These are phyloP conservation scores for Parauchenoglanis punctatus DNA, from an alignment of 2,797 vertebrate species.

Conservation along the genomic window DNA sequence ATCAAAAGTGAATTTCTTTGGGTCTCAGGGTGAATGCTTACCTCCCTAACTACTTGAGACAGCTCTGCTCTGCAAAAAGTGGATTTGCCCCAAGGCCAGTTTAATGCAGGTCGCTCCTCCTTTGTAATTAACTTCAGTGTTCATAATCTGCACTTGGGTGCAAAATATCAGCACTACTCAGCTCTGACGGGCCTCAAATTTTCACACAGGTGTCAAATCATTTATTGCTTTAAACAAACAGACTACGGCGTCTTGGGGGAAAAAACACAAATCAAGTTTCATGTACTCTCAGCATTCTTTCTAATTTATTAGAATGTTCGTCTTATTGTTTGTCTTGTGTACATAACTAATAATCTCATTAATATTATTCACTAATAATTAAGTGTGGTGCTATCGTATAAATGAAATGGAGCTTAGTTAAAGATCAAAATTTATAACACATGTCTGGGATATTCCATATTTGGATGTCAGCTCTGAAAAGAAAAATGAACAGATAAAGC, in stretches of 20 bases:
- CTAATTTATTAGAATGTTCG: not conserved
- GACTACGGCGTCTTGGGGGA: not conserved
- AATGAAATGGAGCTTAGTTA: not conserved
- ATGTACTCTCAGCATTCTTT: not conserved
- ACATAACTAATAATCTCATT: not conserved
- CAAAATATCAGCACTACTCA: slow-evolving; percentile 45
- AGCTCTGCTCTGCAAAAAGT: slow-evolving; percentile 67
- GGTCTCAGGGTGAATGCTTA: slow-evolving; percentile 63
- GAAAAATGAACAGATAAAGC: not conserved
- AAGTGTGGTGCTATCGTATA: not conserved
- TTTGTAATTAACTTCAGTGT: slow-evolving; percentile 67
- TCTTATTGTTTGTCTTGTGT: not conserved
- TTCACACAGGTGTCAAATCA: slow-evolving; percentile 37
- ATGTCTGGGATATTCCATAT: not conserved
- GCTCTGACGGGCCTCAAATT: slow-evolving; percentile 34
- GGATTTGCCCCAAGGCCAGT: slow-evolving; percentile 66
- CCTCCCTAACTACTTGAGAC: slow-evolving; percentile 59
- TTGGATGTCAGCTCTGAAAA: not conserved
- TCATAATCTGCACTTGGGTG: slow-evolving; percentile 54
- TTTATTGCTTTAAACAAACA: slow-evolving; percentile 19
- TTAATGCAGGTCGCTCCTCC: slow-evolving; percentile 73
- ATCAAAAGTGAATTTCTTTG: slow-evolving; percentile 60
- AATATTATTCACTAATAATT: not conserved
- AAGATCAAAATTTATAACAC: not conserved
- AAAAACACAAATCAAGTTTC: not conserved